Evolutionary conservation across 2,797 vertebrate genomes (phyloP).

Genomic region (Limosa lapponica): DNA sequence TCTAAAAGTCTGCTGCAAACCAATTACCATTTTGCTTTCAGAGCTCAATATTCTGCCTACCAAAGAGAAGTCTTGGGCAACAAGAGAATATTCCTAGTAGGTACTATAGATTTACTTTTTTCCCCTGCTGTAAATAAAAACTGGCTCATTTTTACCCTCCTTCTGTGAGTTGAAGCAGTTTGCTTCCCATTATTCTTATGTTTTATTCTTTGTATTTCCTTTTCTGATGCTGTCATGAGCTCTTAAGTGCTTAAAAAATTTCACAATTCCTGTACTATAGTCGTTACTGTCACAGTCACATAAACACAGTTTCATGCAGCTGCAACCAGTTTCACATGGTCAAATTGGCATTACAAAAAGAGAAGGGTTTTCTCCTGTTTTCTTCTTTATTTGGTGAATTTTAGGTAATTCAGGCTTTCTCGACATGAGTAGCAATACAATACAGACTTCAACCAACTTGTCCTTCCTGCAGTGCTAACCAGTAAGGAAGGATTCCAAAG

Average conservation of each 20-base stretch:
- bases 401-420: background rate
- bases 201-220: background rate
- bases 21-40: background rate
- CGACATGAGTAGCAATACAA: background rate
- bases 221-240: background rate
- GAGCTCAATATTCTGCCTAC: background rate
- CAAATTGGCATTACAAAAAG: background rate
- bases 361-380: background rate
- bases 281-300: background rate
- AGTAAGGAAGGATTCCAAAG: background rate
- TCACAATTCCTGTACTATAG: background rate
- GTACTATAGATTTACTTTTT: background rate
- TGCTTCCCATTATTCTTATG: background rate
- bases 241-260: background rate
- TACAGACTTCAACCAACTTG: background rate
- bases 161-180: background rate
- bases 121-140: background rate
- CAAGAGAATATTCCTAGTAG: background rate
- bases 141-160: background rate
- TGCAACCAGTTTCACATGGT: background rate
- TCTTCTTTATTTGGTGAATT: background rate
- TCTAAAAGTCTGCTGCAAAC: background rate
- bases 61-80: background rate
- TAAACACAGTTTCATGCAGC: background rate
- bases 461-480: background rate